A percentile compares a stretch with the other conserved stretches of the same genome.
Conservation (phyloP, 2,113 vertebrate genomes). For the Nanorana parkeri region DNA sequence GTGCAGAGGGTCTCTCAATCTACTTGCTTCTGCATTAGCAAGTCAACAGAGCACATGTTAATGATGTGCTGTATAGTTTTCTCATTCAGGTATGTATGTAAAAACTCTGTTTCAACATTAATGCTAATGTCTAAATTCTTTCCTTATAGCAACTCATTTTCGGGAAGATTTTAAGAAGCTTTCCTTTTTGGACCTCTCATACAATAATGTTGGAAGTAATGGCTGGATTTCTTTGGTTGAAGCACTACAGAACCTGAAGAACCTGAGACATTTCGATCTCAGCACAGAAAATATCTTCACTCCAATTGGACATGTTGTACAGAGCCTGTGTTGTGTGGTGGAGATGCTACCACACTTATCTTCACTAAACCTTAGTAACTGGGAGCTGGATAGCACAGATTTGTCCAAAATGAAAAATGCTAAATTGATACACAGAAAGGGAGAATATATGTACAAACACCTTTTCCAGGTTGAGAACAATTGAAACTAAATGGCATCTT, state of each 20-base stretch:
- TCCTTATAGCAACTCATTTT: constrained; percentile 60
- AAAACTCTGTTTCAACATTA: too few relatives aligned
- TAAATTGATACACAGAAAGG: constrained; percentile 36
- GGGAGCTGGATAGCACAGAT: constrained; percentile 63
- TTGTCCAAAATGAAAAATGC: constrained; percentile 60
- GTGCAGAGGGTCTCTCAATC: too few relatives aligned
- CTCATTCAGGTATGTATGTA: too few relatives aligned
- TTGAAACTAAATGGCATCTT: background rate
- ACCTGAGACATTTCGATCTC: constrained; percentile 64
- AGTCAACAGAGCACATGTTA: too few relatives aligned
- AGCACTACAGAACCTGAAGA: constrained; percentile 59
- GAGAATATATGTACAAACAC: background rate
- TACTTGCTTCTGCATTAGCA: too few relatives aligned
- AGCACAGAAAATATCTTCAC: constrained; percentile 58
- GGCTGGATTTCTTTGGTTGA: constrained; percentile 64
- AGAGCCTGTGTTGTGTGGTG: constrained; percentile 60
- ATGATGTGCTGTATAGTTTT: too few relatives aligned
- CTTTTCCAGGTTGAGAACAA: constrained; percentile 30
- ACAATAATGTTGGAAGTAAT: constrained; percentile 62
- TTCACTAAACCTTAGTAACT: constrained; percentile 62
- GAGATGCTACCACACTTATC: constrained; percentile 60
- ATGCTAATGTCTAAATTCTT: background rate
- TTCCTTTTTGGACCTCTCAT: constrained; percentile 63
- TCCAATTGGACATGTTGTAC: constrained; percentile 61
- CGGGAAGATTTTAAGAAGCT: constrained; percentile 58